Evolutionary conservation across 1,140 invertebrate genomes (phyloP).

Genomic region (Grapholita molesta): DNA sequence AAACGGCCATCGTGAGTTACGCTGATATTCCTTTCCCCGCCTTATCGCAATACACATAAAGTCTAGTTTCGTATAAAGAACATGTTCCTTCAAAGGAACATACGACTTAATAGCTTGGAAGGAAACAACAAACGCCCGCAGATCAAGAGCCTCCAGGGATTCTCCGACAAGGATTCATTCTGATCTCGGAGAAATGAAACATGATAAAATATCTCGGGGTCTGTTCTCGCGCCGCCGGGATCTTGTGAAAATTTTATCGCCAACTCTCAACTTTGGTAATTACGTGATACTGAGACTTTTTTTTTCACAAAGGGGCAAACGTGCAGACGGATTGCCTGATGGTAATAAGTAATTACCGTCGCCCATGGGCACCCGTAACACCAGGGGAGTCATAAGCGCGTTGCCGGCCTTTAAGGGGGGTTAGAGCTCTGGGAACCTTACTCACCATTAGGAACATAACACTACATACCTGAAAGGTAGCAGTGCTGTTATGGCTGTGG

Average conservation of each 20-base stretch:
- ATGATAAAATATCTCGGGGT: background rate
- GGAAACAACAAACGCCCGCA: background rate
- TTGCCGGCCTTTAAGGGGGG: no score
- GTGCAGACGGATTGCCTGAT: no score
- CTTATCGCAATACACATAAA: background rate
- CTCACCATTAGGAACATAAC: no score
- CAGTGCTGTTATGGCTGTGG: no score
- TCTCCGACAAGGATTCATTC: background rate
- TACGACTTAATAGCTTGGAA: background rate
- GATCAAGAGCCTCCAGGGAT: background rate
- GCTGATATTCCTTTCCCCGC: background rate
- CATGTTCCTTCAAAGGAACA: background rate
- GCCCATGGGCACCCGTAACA: no score
- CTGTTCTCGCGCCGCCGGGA: background rate
- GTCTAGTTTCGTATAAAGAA: background rate
- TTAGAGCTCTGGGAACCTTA: no score
- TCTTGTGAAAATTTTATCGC: background rate
- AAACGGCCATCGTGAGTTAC: background rate
- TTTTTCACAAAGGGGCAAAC: no score
- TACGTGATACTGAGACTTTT: no score
- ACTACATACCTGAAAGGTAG: no score
- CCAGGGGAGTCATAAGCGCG: no score
- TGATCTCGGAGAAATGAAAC: background rate
- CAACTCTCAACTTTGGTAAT: no score
- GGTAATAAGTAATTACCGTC: no score